phyloP scores from a whole-genome alignment of 2,888 invertebrate species.

The Hirtodrosophila trivittata region DNA sequence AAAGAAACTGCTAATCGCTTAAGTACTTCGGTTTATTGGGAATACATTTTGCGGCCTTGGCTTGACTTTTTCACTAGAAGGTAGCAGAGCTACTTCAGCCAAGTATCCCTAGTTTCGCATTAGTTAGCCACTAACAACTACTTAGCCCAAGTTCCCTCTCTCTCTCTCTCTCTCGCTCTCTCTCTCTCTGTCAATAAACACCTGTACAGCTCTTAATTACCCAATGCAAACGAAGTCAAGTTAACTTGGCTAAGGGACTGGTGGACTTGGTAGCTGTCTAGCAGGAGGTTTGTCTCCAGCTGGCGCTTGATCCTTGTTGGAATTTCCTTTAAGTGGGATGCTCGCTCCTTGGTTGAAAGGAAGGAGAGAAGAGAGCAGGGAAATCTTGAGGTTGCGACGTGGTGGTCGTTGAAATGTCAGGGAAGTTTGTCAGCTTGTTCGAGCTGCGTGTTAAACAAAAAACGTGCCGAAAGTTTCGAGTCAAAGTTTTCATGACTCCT shows the following conservation, averaged over 20 bases:
- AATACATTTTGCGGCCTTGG: conserved; percentile 39
- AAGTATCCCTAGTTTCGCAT: conserved; percentile 35
- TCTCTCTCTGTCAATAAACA: conserved; percentile 69
- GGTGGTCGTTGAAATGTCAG: conserved; percentile 60
- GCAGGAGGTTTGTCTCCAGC: conserved; percentile 21
- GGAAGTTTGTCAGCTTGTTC: conserved; percentile 76
- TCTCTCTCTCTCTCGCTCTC: not conserved
- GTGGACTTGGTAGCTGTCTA: conserved; percentile 4
- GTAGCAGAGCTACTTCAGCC: conserved; percentile 9
- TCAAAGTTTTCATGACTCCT: conserved; percentile 76
- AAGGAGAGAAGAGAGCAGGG: too few species aligned
- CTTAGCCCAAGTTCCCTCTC: conserved; percentile 50
- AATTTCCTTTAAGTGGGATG: conserved; percentile 20
- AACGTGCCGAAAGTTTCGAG: conserved; percentile 73
- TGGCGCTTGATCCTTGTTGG: conserved; percentile 24
- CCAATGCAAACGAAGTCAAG: conserved; percentile 73
- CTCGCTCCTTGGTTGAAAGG: not conserved
- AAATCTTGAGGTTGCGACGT: conserved; percentile 41
- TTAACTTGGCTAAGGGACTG: conserved; percentile 25
- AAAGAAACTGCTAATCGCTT: conserved; percentile 37
- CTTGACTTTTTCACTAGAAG: conserved; percentile 31
- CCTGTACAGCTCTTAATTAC: conserved; percentile 78
- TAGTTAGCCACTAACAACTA: conserved; percentile 60
- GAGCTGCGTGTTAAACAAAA: conserved; percentile 75
- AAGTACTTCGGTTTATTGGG: conserved; percentile 42